Evolutionary conservation across 2,113 vertebrate species (phyloP), one percentile per base, ranked within the genome.

Genomic region (Alouatta palliata): DNA sequence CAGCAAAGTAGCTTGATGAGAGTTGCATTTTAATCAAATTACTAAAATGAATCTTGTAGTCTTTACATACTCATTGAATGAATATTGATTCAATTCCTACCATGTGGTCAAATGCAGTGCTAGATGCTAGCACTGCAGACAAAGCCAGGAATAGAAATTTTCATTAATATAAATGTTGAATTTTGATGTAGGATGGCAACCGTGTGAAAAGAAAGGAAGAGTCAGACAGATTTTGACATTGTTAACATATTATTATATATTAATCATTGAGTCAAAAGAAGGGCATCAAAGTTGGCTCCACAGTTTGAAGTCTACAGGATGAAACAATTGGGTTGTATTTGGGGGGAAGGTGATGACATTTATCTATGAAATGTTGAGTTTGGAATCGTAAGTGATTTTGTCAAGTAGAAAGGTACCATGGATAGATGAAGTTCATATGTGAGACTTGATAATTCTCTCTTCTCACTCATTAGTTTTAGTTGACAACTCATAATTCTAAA

Each of bases 221-320:
- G 82, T 81, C 13, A 40, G 25, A 47, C 40, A 64, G 71, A 81
- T 32, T 61, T 32, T 30, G 54, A 80, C 58, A n/a, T 37, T 70
- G 27, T 32, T 32, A 64, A 30, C 61, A 30, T 61, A 16, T 87
- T 90, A 54, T 52, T 75, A 75, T 8, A 52, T 37, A 90, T 94
- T 89, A 87, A 84, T 83, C 80, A 73, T 5, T 52, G 61, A 92
- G 13, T 86, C 82, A 47, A 95, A 87, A 87, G 66, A 83, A 19
- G 52, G 32, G 1, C 21, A 73, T 61, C 45, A 89, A 91, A 89
- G n/a, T 25, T 64, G 43, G 88, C 32, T n/a, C 11, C 3, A 43
- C 0, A 9, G 70, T 83, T 87, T 45, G n/a, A 80, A 95, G n/a
- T 43, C 54, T 80, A 0, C 7, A 66, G 61, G 56, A 66, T 79